These are phyloP conservation scores for Apocrypta bakeri DNA, from an alignment of 1,140 invertebrate species.

Conservation along the genomic window DNA sequence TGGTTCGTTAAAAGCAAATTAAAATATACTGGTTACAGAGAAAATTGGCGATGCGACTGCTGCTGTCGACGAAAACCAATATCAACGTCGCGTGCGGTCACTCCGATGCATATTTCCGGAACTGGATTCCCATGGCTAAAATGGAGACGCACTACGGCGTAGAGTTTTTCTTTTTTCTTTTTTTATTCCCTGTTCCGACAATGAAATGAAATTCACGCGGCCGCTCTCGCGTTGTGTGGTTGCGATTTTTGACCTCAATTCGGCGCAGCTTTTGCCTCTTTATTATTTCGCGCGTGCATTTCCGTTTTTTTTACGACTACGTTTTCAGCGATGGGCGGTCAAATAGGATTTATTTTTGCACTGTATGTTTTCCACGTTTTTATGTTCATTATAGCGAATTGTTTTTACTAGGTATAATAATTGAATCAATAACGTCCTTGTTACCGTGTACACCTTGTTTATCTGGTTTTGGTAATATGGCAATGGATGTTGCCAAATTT, in stretches of 20 bases:
- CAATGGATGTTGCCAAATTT: too few relatives aligned
- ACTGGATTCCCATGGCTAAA: not conserved
- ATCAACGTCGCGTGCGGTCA: not conserved
- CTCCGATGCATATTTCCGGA: not conserved
- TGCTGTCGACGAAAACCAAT: conserved; percentile 1
- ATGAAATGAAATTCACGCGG: conserved; percentile 17
- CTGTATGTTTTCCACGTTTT: not conserved
- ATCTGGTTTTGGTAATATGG: too few relatives aligned
- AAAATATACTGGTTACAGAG: conserved; percentile 30
- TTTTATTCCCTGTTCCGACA: conserved; percentile 11
- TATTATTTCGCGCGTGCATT: not conserved
- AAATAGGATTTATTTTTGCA: not conserved
- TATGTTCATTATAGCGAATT: not conserved
- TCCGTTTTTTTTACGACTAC: not conserved
- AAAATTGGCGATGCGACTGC: not conserved
- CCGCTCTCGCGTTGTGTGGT: not conserved
- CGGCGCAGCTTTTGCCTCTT: not conserved
- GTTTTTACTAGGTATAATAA: not conserved
- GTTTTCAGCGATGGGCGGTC: not conserved
- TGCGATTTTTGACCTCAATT: conserved; percentile 18
- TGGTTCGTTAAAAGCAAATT: not conserved
- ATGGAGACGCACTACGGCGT: not conserved
- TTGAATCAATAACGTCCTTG: not conserved
- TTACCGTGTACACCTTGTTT: too few relatives aligned
- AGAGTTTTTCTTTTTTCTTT: not conserved